phyloP scores from a whole-genome alignment of 2,797 vertebrate species.

The Novumbra hubbsi region DNA sequence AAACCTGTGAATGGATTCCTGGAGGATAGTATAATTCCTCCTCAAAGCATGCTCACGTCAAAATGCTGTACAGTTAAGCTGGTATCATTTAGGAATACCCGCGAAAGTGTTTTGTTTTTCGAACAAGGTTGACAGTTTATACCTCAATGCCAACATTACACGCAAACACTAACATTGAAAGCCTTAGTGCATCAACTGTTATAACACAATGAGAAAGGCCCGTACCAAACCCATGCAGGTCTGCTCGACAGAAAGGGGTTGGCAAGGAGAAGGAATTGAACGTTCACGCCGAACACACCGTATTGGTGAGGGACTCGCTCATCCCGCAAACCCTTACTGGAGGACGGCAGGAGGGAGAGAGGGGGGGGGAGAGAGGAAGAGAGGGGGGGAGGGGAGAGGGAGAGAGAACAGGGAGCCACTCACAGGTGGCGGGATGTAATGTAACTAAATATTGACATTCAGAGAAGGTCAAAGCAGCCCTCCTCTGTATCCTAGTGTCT shows the following conservation, averaged over 20 bases:
- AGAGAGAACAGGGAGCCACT: not conserved
- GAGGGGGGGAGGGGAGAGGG: not conserved
- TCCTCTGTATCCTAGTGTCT: slow-evolving; percentile 6
- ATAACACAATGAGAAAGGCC: not conserved
- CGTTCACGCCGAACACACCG: slow-evolving; percentile 53
- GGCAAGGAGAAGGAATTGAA: slow-evolving; percentile 47
- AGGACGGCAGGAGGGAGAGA: not conserved
- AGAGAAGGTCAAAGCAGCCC: slow-evolving; percentile 13
- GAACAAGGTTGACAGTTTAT: not conserved
- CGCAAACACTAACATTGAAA: not conserved
- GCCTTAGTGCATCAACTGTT: not conserved
- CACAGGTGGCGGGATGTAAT: slow-evolving; percentile 48
- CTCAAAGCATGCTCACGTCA: not conserved
- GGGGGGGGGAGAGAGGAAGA: not conserved
- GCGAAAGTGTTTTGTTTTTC: not conserved
- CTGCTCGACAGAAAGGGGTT: slow-evolving; percentile 38
- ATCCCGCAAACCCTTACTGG: slow-evolving; percentile 34
- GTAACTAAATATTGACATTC: slow-evolving; percentile 69
- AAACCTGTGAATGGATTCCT: not conserved
- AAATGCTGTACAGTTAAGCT: not conserved
- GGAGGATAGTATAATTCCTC: not conserved
- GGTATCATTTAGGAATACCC: not conserved
- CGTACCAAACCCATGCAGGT: slow-evolving; percentile 13
- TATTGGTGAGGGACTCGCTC: slow-evolving; percentile 62
- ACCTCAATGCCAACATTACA: not conserved